Evolutionary conservation across 2,113 vertebrate genomes (phyloP).

Genomic region (Varanus salvator): DNA sequence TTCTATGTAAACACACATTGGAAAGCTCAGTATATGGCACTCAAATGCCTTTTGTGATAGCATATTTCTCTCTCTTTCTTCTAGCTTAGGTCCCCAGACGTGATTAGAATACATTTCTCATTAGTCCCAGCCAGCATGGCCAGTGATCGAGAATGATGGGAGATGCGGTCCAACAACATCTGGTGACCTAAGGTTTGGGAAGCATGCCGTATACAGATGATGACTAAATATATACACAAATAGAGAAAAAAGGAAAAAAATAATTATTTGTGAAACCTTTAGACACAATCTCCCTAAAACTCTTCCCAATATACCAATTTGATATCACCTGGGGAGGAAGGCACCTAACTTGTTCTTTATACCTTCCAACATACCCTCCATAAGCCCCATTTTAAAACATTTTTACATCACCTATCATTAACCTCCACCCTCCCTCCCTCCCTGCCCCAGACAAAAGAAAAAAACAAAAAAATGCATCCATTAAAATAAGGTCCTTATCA

Average conservation of each 20-base stretch:
- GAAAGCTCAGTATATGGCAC: neutral
- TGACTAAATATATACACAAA: neutral
- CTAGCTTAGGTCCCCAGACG: neutral
- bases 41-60: neutral
- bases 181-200: neutral
- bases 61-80: neutral
- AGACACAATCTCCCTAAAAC: neutral
- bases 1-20: neutral
- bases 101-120: neutral
- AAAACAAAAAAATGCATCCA: slow-evolving; percentile 71
- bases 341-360: slow-evolving; percentile 27
- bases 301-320: neutral
- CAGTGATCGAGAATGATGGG: neutral
- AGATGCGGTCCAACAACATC: neutral
- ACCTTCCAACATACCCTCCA: slow-evolving; percentile 21
- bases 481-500: slow-evolving; percentile 27
- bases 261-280: neutral
- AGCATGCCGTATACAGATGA: neutral
- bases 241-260: neutral
- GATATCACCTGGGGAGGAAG: neutral
- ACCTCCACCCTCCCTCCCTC: slow-evolving; percentile 52
- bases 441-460: slow-evolving; percentile 56
- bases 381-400: slow-evolving; percentile 57
- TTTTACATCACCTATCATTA: slow-evolving; percentile 62
- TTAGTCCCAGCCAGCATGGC: neutral